These are phyloP conservation scores for Phrynocephalus vlangalii DNA, from an alignment of 2,797 vertebrate species.

Conservation along the genomic window DNA sequence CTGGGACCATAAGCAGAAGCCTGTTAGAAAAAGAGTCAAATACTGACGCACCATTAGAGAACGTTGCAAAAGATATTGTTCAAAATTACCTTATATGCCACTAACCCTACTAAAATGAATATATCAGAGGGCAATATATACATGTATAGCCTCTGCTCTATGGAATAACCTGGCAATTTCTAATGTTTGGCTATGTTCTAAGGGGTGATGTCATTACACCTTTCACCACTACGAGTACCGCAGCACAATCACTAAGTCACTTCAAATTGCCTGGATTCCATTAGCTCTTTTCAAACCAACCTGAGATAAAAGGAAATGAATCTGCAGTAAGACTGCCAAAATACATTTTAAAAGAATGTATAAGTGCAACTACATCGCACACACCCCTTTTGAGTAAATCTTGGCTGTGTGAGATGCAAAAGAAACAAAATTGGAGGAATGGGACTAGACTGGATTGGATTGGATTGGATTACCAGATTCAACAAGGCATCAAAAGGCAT, in stretches of 20 bases:
- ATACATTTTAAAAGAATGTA: slow-evolving; percentile 15
- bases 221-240: slow-evolving; percentile 7
- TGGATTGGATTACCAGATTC: neutral
- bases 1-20: slow-evolving; percentile 9
- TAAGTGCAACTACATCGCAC: neutral
- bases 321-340: neutral
- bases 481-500: neutral
- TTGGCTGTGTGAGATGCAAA: neutral
- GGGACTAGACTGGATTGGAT: neutral
- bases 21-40: slow-evolving; percentile 20
- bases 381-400: neutral
- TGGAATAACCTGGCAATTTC: neutral
- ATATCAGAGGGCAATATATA: neutral
- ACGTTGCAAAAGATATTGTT: neutral
- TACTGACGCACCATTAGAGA: neutral
- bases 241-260: neutral
- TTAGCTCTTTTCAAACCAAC: slow-evolving; percentile 29
- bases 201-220: neutral
- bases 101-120: slow-evolving; percentile 26
- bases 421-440: neutral
- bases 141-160: slow-evolving; percentile 1
- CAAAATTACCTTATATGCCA: neutral
- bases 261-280: slow-evolving; percentile 16
- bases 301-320: slow-evolving; percentile 32
- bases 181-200: slow-evolving; percentile 1